phyloP scores from a whole-genome alignment of 2,113 vertebrate species.

The Phasianus colchicus region DNA sequence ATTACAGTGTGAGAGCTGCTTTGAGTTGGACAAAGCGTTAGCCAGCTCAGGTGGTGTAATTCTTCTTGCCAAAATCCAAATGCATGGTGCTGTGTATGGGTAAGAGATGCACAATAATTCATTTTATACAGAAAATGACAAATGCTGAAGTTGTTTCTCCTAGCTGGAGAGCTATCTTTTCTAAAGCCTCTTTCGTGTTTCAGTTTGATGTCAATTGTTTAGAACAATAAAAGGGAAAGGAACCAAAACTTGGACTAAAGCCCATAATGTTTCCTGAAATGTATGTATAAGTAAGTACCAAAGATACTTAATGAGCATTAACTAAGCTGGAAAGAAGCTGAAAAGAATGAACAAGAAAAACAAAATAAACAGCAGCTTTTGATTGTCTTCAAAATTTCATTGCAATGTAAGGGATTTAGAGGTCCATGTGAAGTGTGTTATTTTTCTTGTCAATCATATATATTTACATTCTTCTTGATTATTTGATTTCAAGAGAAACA shows the following conservation, averaged over 20 bases:
- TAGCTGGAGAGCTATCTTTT: neutral
- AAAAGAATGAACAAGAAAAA: neutral
- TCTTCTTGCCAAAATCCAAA: conserved; percentile 11
- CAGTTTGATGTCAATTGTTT: conserved; percentile 40
- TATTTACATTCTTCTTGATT: conserved; percentile 1
- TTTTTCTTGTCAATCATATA: too few species aligned
- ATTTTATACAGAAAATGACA: neutral
- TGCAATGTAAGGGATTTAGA: neutral
- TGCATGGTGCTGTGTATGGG: neutral
- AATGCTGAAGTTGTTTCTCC: neutral
- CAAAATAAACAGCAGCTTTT: neutral
- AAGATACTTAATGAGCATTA: neutral
- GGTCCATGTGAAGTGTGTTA: neutral
- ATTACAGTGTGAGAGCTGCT: neutral
- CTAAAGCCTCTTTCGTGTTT: conserved; percentile 34
- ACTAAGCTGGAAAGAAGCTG: neutral
- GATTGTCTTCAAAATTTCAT: conserved; percentile 1
- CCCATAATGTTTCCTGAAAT: neutral
- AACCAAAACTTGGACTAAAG: conserved; percentile 36
- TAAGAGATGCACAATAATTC: neutral
- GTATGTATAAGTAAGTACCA: neutral
- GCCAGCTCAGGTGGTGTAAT: neutral
- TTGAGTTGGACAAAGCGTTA: neutral
- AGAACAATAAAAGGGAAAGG: conserved; percentile 37
- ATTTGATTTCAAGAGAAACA: conserved; percentile 13